Percentiles rank a stretch among this genome's conserved stretches.
phyloP scores from a whole-genome alignment of 2,113 vertebrate genomes.

The Otus sunia region DNA sequence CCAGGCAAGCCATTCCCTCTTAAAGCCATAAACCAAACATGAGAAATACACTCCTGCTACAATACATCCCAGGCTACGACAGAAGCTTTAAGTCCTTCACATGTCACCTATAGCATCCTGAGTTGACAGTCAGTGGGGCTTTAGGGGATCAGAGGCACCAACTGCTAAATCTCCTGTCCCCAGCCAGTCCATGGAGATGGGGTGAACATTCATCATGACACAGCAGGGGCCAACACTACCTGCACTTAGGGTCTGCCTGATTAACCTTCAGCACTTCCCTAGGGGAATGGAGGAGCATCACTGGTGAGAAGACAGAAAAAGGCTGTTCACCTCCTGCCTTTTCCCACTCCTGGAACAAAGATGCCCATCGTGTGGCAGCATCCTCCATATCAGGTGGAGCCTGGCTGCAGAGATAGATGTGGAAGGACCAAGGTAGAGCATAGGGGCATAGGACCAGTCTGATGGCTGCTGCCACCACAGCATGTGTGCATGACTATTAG shows the following conservation, averaged over 20 bases:
- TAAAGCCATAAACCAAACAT: not conserved
- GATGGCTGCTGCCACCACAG: not conserved
- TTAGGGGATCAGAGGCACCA: not conserved
- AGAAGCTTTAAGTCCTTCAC: not conserved
- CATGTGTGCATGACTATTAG: accelerated
- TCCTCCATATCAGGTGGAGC: not conserved
- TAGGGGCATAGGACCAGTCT: not conserved
- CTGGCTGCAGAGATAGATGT: accelerated
- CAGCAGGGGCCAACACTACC: not conserved
- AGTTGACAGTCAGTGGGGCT: not conserved
- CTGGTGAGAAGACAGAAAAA: not conserved
- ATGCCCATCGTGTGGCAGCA: accelerated
- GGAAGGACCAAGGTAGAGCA: not conserved
- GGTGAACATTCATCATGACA: not conserved
- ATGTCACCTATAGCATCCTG: not conserved
- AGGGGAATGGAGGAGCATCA: not conserved
- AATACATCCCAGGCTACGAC: not conserved
- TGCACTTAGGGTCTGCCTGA: not conserved
- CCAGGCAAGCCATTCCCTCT: not conserved
- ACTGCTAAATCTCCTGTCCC: not conserved
- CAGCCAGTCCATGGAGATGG: not conserved
- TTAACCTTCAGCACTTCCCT: not conserved
- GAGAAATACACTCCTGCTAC: not conserved
- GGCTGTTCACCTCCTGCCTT: not conserved
- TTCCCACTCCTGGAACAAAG: not conserved